phyloP scores from a whole-genome alignment of 2,113 vertebrate species.

The Polypterus senegalus region DNA sequence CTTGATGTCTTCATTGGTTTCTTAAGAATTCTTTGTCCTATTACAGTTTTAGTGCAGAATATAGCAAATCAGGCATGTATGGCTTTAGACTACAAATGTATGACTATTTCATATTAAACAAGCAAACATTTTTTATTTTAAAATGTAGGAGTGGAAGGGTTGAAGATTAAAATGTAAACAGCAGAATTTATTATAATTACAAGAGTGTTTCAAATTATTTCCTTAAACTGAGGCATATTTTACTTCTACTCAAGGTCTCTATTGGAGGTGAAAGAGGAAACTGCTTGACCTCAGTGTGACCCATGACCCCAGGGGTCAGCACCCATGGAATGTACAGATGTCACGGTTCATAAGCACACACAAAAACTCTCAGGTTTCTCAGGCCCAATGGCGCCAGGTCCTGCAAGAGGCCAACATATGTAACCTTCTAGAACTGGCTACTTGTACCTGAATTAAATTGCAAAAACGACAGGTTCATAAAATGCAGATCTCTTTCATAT shows the following conservation, averaged over 20 bases:
- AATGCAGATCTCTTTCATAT: not conserved
- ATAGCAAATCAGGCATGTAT: too few species aligned
- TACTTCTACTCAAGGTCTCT: conserved; percentile 48
- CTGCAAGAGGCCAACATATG: conserved; percentile 49
- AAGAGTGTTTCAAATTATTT: conserved; percentile 60
- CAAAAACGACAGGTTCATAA: conserved; percentile 2
- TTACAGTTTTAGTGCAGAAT: too few species aligned
- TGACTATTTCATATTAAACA: too few species aligned
- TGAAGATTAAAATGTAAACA: conserved; percentile 63
- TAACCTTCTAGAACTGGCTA: conserved; percentile 35
- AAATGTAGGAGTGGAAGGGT: conserved; percentile 36
- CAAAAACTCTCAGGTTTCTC: conserved; percentile 58
- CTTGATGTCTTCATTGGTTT: too few species aligned
- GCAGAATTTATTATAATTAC: conserved; percentile 64
- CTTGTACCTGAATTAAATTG: conserved; percentile 36
- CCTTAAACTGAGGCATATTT: conserved; percentile 56
- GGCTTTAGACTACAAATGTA: too few species aligned
- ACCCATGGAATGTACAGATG: conserved; percentile 71
- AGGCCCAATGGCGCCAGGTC: conserved; percentile 63
- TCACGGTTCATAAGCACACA: conserved; percentile 62
- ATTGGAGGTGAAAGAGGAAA: conserved; percentile 64
- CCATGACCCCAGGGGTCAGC: conserved; percentile 65
- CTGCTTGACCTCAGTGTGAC: conserved; percentile 52
- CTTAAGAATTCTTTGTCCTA: too few species aligned
- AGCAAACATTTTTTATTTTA: too few species aligned